These are phyloP conservation scores for Hydrozoanthus tunicans DNA, from an alignment of 64 coral and sea anemone species.

Conservation along the genomic window DNA sequence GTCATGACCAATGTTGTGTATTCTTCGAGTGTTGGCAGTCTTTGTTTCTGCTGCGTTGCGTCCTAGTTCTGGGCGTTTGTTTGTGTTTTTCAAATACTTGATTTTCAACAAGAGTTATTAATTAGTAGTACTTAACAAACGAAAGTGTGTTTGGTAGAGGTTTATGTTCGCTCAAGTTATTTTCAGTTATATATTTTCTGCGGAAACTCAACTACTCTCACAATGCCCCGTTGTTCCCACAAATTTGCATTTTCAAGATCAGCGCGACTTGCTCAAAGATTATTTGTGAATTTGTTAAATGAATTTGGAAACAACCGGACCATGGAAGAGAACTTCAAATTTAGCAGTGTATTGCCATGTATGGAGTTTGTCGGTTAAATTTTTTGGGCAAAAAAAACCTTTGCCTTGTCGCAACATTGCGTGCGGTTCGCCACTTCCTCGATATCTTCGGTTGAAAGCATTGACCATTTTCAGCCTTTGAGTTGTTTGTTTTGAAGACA, in stretches of 20 bases:
- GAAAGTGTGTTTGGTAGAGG: neutral
- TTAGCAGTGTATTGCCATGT: no score
- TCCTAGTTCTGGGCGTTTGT: neutral
- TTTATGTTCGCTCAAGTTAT: neutral
- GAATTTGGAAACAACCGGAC: no score
- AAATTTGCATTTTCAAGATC: slow-evolving; percentile 35
- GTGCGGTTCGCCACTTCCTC: no score
- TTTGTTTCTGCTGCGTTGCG: neutral
- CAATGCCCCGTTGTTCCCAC: neutral
- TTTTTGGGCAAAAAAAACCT: no score
- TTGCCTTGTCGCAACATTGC: no score
- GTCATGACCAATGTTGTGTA: neutral
- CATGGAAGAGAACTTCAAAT: no score
- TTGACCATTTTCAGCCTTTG: no score
- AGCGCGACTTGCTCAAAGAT: neutral
- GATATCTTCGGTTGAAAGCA: no score
- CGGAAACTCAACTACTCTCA: neutral
- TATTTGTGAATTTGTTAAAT: neutral
- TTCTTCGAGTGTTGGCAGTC: neutral
- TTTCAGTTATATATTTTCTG: neutral
- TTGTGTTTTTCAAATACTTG: slow-evolving; percentile 12
- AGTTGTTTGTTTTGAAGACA: no score
- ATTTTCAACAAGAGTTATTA: neutral
- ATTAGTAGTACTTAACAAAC: slow-evolving; percentile 26
- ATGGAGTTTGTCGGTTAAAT: no score